phyloP scores from a whole-genome alignment of 2,888 invertebrate species.

The Allygus modestus region DNA sequence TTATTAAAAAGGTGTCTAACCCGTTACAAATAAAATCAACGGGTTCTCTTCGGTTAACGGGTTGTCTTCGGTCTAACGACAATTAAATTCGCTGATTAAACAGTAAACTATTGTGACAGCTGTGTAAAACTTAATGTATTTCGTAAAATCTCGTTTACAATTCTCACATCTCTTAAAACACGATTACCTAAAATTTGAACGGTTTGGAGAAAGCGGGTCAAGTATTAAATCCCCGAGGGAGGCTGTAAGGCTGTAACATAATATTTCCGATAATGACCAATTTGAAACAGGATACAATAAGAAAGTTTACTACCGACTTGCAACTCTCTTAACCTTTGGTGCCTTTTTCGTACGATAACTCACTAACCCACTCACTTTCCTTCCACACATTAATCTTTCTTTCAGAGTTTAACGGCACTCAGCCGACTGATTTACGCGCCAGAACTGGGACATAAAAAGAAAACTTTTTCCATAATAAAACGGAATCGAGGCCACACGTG shows the following conservation, averaged over 20 bases:
- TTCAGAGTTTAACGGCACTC: not conserved
- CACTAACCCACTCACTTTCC: not conserved
- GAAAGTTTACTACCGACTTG: not conserved
- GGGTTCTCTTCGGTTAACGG: too few relatives aligned
- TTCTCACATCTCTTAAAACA: too few relatives aligned
- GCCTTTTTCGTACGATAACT: not conserved
- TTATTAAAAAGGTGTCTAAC: too few relatives aligned
- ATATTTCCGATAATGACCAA: not conserved
- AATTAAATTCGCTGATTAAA: too few relatives aligned
- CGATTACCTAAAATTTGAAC: too few relatives aligned
- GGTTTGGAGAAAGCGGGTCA: not conserved
- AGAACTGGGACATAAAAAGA: not conserved
- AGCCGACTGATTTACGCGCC: not conserved
- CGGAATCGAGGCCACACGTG: constrained; percentile 26
- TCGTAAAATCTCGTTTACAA: too few relatives aligned
- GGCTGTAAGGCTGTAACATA: not conserved
- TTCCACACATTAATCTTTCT: not conserved
- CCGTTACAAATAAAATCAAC: too few relatives aligned
- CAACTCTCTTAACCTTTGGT: not conserved
- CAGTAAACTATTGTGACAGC: too few relatives aligned
- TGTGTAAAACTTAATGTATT: too few relatives aligned
- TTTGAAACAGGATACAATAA: not conserved
- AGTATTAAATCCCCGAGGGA: not conserved
- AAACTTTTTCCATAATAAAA: constrained; percentile 31
- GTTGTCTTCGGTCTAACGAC: too few relatives aligned